Conservation (phyloP, 2,113 vertebrate genomes). For the Albula glossodonta region DNA sequence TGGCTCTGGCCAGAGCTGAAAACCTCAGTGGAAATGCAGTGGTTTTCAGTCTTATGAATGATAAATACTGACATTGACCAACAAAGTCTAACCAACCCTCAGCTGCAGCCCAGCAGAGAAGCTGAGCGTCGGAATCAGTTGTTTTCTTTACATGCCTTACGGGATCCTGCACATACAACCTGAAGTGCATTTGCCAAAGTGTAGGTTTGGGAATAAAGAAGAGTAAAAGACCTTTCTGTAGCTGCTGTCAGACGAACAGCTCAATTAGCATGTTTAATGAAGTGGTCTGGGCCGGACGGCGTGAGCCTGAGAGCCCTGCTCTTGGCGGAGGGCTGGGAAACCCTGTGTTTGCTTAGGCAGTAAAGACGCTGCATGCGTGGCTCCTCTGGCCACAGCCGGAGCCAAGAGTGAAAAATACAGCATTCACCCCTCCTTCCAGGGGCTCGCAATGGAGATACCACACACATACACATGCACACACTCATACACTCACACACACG, state of each 20-base stretch:
- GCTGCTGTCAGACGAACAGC: slow-evolving; percentile 20
- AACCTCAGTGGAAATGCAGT: slow-evolving; percentile 1
- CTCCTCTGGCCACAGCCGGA: slow-evolving; percentile 1
- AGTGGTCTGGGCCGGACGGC: background rate
- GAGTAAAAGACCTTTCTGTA: slow-evolving; percentile 13
- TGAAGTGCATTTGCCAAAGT: background rate
- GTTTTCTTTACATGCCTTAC: background rate
- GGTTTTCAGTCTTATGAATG: background rate
- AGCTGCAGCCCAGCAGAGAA: background rate
- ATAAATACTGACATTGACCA: background rate
- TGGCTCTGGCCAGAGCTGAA: background rate
- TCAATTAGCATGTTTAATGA: slow-evolving; percentile 24
- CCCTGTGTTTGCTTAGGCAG: slow-evolving; percentile 26
- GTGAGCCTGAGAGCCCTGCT: background rate
- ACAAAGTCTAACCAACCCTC: background rate
- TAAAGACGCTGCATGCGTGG: slow-evolving; percentile 7
- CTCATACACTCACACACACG: background rate
- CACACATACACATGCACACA: background rate
- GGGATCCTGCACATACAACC: background rate
- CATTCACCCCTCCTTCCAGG: background rate
- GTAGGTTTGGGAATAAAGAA: slow-evolving; percentile 41
- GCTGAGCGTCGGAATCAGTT: background rate
- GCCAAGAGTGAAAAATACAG: background rate
- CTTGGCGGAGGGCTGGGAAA: background rate
- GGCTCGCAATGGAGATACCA: slow-evolving; percentile 1